These are phyloP conservation scores for Drosophila navojoa DNA, from an alignment of 1,140 invertebrate species.

Conservation along the genomic window DNA sequence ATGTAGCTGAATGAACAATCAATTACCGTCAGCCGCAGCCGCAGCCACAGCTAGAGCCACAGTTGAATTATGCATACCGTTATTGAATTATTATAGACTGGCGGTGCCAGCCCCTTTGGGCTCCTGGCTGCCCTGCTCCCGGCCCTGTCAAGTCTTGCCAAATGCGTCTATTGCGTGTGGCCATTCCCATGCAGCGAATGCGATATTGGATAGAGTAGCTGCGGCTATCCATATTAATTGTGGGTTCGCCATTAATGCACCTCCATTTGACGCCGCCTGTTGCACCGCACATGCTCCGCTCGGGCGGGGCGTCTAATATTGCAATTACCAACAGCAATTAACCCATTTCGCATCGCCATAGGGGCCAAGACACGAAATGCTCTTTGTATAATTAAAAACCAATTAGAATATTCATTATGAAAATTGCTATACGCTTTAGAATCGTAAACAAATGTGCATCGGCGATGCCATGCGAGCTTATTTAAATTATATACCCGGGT, in stretches of 20 bases:
- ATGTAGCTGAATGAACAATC: slow-evolving; percentile 72
- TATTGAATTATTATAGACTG: slow-evolving; percentile 62
- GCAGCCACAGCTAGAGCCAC: not conserved
- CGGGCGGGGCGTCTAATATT: slow-evolving; percentile 70
- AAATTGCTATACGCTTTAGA: slow-evolving; percentile 52
- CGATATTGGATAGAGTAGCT: slow-evolving; percentile 7
- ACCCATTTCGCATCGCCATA: slow-evolving; percentile 55
- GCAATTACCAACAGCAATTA: slow-evolving; percentile 76
- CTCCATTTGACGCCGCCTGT: slow-evolving; percentile 44
- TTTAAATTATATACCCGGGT: slow-evolving; percentile 59
- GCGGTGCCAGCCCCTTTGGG: not conserved
- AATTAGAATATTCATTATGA: slow-evolving; percentile 78
- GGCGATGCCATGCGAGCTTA: slow-evolving; percentile 47
- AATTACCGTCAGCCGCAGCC: slow-evolving; percentile 58
- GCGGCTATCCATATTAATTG: slow-evolving; percentile 50
- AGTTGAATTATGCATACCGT: slow-evolving; percentile 66
- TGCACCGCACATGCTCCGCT: slow-evolving; percentile 34
- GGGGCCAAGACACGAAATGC: slow-evolving; percentile 38
- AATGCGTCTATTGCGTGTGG: slow-evolving; percentile 74
- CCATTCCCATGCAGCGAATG: slow-evolving; percentile 29
- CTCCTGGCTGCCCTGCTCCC: slow-evolving; percentile 5
- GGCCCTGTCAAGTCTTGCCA: slow-evolving; percentile 38
- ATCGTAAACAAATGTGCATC: slow-evolving; percentile 62
- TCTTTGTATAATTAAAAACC: slow-evolving; percentile 72
- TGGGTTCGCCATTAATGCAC: slow-evolving; percentile 62